Evolutionary conservation across 2,797 vertebrate genomes (phyloP).

Genomic region (Poeciliopsis turneri): DNA sequence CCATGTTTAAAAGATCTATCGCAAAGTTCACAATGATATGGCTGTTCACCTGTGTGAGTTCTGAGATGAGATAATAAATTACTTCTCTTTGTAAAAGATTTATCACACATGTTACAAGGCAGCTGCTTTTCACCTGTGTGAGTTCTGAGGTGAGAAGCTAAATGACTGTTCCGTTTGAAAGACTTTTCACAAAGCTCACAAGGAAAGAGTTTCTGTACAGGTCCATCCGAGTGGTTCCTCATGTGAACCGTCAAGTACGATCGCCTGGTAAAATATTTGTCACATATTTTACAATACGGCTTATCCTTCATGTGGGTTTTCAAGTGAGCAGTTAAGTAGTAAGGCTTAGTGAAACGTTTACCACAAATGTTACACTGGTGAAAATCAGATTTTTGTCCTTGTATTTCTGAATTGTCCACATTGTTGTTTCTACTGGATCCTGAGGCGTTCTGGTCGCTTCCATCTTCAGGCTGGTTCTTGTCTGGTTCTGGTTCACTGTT

Average conservation of each 20-base stretch:
- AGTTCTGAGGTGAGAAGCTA: constrained; percentile 1
- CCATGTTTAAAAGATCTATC: not conserved
- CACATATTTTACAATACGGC: not conserved
- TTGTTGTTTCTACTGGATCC: not conserved
- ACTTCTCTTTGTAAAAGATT: not conserved
- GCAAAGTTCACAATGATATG: not conserved
- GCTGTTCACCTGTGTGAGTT: not conserved
- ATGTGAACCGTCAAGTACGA: not conserved
- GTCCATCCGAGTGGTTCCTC: not conserved
- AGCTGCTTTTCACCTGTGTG: not conserved
- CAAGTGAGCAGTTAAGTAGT: not conserved
- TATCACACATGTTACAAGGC: not conserved
- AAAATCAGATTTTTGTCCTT: not conserved
- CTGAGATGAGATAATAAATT: not conserved
- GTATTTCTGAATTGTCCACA: not conserved
- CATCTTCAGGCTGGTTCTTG: not conserved
- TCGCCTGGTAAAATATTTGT: not conserved
- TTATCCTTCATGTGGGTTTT: not conserved
- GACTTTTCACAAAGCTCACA: not conserved
- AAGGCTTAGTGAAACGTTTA: not conserved
- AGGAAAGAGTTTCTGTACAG: not conserved
- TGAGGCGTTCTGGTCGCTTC: not conserved
- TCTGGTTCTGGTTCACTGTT: not conserved
- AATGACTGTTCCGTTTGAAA: not conserved
- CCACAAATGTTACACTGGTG: constrained; percentile 1